A percentile compares a stretch with the other conserved stretches of the same genome.
phyloP scores from a whole-genome alignment of 2,797 vertebrate genomes.

The Pseudochromis fuscus region DNA sequence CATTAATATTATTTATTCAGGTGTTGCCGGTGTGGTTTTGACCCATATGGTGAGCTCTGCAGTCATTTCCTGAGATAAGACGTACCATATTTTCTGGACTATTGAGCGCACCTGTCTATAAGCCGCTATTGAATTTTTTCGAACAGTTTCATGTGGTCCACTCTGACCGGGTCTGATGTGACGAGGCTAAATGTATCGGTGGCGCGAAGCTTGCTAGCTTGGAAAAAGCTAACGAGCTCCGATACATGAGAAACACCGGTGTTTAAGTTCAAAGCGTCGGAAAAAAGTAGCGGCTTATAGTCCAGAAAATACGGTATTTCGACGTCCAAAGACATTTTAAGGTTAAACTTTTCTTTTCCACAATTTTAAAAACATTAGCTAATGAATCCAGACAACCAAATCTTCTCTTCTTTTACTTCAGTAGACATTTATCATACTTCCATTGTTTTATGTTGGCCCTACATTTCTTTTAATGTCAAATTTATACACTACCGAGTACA shows the following conservation, averaged over 20 bases:
- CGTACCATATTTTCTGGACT: too few relatives aligned
- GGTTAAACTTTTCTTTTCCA: background rate
- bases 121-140: too few relatives aligned
- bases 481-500: background rate
- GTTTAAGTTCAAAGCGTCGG: too few relatives aligned
- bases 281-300: too few relatives aligned
- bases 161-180: too few relatives aligned
- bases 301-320: too few relatives aligned
- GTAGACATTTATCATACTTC: background rate
- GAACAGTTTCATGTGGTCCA: too few relatives aligned
- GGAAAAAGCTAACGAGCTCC: too few relatives aligned
- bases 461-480: background rate
- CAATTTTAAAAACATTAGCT: background rate
- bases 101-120: too few relatives aligned
- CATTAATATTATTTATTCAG: background rate
- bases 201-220: too few relatives aligned
- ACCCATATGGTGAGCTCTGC: background rate
- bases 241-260: too few relatives aligned
- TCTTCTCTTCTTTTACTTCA: background rate
- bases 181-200: too few relatives aligned
- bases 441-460: background rate
- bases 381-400: conserved; percentile 14
- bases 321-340: background rate
- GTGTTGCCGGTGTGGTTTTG: background rate
- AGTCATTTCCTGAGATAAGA: background rate